Evolutionary conservation across 2,888 invertebrate species (phyloP), one percentile per base, ranked within the genome.

Genomic region (Noctua pronuba): DNA sequence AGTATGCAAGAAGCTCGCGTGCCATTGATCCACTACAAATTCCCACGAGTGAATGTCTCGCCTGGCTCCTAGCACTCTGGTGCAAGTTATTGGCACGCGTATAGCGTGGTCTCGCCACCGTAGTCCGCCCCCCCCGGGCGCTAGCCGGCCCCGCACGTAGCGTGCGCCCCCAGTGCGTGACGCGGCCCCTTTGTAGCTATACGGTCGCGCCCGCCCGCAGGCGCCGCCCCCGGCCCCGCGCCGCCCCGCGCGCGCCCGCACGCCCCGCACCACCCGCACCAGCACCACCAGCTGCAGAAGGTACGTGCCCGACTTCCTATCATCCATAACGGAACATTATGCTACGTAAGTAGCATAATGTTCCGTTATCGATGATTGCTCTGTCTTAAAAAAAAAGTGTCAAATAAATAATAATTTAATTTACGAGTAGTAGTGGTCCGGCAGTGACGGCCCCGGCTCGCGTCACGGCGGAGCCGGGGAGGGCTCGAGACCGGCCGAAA

Each of bases 201-300:
- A 86, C 88, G 71, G 49, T 0, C 75, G 77, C 78, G 78, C 60
- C 4, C 77, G 67, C 79, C 80, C 80, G 79, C 79, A 88, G 90
- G 90, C 90, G 21, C 83, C 90, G 92, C 94, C 18, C 18, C 18
- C 71, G 58, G 94, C 94, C 18, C 94, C 94, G 70, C 38, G 82
- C 89, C 46, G 24, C 81, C 85, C 44, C 46, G 7, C 80, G 84
- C 46, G 44, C 46, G 21, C 82, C 84, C 44, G 31, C 79, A 13
- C n/a, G 55, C 0, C 18, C 21, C 60, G 81, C 95, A 92, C 89
- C 94, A 91, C 90, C 94, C 16, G 16, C 35, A 73, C 91, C 93
- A n/a, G 82, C 95, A 92, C 89, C 94, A 91, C 90, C 94, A 93
- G 86, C 90, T 95, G 81, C 95, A 95, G 86, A 95, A 95, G 94